Evolutionary conservation across 2,113 vertebrate species (phyloP).

Genomic region (Sander lucioperca): DNA sequence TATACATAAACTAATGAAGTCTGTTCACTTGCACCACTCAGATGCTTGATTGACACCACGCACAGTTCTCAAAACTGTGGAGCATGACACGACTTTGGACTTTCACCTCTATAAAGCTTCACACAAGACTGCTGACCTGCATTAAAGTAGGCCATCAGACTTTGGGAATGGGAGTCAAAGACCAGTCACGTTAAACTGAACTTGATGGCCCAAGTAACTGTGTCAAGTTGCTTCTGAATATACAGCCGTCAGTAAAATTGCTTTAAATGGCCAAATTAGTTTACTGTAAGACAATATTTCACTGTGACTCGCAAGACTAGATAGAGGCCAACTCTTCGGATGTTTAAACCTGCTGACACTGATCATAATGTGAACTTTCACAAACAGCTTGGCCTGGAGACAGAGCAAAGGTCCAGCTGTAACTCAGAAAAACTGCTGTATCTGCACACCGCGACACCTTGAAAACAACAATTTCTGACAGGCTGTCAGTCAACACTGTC

Average conservation of each 20-base stretch:
- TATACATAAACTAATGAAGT: neutral
- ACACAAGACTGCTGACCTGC: slow-evolving; percentile 16
- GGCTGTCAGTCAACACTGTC: neutral
- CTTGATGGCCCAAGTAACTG: neutral
- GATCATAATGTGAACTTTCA: neutral
- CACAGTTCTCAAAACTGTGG: neutral
- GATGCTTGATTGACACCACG: neutral
- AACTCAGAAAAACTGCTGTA: neutral
- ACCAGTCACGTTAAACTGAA: slow-evolving; percentile 15
- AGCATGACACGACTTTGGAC: slow-evolving; percentile 24
- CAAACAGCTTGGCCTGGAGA: neutral
- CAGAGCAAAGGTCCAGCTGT: slow-evolving; percentile 36
- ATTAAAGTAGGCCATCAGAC: slow-evolving; percentile 12
- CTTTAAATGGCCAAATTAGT: neutral
- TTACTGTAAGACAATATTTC: neutral
- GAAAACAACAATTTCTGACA: neutral
- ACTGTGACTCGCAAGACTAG: neutral
- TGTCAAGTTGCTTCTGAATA: neutral
- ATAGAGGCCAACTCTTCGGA: neutral
- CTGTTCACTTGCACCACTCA: neutral
- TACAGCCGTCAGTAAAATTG: neutral
- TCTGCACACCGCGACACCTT: neutral
- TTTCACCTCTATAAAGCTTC: slow-evolving; percentile 38
- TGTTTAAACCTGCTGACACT: slow-evolving; percentile 5
- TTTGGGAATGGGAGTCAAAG: slow-evolving; percentile 52